Evolutionary conservation across 2,113 vertebrate species (phyloP).

Genomic region (Cettia cetti): DNA sequence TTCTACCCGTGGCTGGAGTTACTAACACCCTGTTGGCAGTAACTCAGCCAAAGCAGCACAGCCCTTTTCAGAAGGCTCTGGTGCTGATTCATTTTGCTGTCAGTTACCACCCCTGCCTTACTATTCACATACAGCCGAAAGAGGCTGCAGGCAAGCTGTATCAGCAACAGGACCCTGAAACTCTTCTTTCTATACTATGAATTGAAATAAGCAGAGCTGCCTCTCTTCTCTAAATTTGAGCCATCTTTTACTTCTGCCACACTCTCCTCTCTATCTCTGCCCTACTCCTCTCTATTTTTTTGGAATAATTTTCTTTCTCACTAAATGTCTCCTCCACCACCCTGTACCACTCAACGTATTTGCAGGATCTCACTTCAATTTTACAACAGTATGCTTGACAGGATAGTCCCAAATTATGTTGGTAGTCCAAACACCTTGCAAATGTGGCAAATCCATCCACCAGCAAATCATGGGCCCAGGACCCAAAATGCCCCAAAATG

Average conservation of each 20-base stretch:
- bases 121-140: background rate
- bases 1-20: background rate
- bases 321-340: background rate
- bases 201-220: background rate
- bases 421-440: background rate
- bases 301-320: background rate
- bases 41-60: background rate
- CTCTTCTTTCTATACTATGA: background rate
- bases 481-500: background rate
- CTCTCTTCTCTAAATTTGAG: background rate
- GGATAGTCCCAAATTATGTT: background rate
- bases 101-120: background rate
- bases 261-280: background rate
- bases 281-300: background rate
- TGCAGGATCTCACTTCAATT: background rate
- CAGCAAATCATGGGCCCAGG: background rate
- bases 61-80: background rate
- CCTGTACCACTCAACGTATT: background rate
- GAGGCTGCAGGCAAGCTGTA: background rate
- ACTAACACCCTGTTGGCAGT: background rate
- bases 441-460: background rate
- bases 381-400: background rate
- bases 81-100: background rate
- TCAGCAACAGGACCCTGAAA: background rate
- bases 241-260: background rate